Conservation (phyloP, 2,113 vertebrate genomes). For the Oryzias melastigma region DNA sequence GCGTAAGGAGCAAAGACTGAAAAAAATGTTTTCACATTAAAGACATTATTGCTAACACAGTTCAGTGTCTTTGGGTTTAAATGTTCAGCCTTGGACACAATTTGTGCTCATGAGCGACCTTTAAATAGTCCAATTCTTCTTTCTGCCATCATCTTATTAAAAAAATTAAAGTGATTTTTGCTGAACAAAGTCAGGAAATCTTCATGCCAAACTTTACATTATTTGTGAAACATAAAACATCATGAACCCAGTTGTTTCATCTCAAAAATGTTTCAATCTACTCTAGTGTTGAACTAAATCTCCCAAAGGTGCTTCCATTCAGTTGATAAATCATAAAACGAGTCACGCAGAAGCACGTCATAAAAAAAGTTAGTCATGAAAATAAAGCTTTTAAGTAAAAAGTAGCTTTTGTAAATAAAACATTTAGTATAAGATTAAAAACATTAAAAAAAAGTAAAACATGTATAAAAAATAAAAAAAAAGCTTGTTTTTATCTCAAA, state of each 20-base stretch:
- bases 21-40: slow-evolving; percentile 42
- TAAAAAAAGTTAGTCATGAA: slow-evolving; percentile 42
- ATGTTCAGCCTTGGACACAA: not conserved
- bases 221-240: not conserved
- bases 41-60: not conserved
- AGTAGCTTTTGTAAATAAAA: slow-evolving; percentile 30
- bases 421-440: slow-evolving; percentile 46
- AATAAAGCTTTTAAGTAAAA: slow-evolving; percentile 53
- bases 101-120: not conserved
- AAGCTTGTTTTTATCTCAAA: slow-evolving; percentile 49
- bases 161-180: too few species aligned
- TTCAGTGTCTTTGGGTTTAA: slow-evolving; percentile 2
- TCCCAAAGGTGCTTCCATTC: slow-evolving; percentile 24
- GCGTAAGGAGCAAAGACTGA: not conserved
- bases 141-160: too few species aligned
- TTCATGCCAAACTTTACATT: slow-evolving; percentile 6
- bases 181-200: not conserved
- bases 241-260: slow-evolving; percentile 10
- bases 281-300: slow-evolving; percentile 31
- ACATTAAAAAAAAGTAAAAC: not conserved
- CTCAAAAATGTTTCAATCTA: slow-evolving; percentile 7
- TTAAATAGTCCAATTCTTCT: too few species aligned
- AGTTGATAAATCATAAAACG: slow-evolving; percentile 24
- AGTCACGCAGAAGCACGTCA: slow-evolving; percentile 1
- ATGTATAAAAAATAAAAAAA: slow-evolving; percentile 18